Conservation (phyloP, 1,140 invertebrate genomes). For the Drosophila prosaltans region DNA sequence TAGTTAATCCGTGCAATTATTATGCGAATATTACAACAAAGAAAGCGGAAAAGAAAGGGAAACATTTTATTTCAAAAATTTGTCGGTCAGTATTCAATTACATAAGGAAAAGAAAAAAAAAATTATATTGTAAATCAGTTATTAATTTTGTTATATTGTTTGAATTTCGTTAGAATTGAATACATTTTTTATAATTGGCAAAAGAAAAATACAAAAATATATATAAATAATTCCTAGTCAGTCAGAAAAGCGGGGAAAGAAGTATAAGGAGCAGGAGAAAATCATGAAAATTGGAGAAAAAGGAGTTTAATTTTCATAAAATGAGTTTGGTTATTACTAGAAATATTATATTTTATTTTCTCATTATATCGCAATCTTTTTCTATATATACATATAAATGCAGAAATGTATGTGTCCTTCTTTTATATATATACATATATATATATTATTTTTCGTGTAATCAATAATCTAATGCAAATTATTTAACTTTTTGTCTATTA, state of each 20-base stretch:
- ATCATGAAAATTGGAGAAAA: background rate
- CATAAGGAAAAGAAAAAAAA: constrained; percentile 60
- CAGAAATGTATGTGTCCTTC: constrained; percentile 44
- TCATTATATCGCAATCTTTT: constrained; percentile 31
- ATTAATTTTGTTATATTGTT: constrained; percentile 27
- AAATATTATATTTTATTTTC: constrained; percentile 13
- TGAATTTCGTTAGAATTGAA: constrained; percentile 26
- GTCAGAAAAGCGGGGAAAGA: background rate
- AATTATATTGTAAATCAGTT: constrained; percentile 38
- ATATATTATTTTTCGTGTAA: constrained; percentile 32
- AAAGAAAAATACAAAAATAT: constrained; percentile 13
- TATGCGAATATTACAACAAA: constrained; percentile 59
- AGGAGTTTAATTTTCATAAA: constrained; percentile 56
- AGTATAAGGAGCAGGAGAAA: background rate
- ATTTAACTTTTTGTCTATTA: constrained; percentile 72
- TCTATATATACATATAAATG: constrained; percentile 4
- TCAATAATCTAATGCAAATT: constrained; percentile 61
- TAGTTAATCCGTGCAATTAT: constrained; percentile 41
- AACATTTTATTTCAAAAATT: constrained; percentile 65
- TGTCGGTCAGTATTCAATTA: constrained; percentile 80
- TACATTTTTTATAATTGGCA: constrained; percentile 48
- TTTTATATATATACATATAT: constrained; percentile 19
- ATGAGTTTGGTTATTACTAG: constrained; percentile 42
- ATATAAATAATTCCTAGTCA: constrained; percentile 37
- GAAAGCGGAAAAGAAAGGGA: constrained; percentile 37